Evolutionary conservation across 2,888 invertebrate genomes (phyloP).

Genomic region (Amphipyra berbera): DNA sequence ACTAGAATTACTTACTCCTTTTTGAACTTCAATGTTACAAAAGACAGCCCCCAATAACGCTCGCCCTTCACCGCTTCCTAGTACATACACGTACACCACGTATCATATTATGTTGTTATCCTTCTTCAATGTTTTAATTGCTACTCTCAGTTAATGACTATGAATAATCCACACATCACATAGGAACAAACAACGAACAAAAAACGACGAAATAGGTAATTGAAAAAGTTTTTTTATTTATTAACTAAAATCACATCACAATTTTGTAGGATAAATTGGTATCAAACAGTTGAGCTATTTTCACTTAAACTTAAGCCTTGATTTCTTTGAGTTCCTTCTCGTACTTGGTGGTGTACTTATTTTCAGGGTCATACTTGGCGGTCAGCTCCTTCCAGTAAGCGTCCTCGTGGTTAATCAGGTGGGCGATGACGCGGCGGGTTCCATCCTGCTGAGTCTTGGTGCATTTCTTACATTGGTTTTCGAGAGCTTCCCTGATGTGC

Average conservation of each 20-base stretch:
- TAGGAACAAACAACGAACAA: background rate
- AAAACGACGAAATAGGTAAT: background rate
- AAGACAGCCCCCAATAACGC: no score
- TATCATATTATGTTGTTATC: no score
- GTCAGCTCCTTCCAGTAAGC: constrained; percentile 75
- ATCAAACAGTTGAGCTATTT: background rate
- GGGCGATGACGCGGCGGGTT: constrained; percentile 66
- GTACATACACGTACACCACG: no score
- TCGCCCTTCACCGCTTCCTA: no score
- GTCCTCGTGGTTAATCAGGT: constrained; percentile 73
- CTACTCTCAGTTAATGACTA: background rate
- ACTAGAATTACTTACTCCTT: no score
- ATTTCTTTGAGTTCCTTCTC: constrained; percentile 71
- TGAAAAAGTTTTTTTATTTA: constrained; percentile 12
- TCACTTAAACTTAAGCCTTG: constrained; percentile 52
- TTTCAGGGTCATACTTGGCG: constrained; percentile 77
- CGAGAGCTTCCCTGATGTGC: constrained; percentile 73
- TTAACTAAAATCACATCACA: constrained; percentile 22
- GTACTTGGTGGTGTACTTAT: constrained; percentile 71
- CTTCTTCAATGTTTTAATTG: no score
- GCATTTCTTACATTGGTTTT: constrained; percentile 71
- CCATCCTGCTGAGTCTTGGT: constrained; percentile 66
- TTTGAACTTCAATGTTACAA: no score
- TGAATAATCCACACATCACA: background rate
- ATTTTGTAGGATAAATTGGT: background rate